Base-by-base conservation (phyloP, 2,797 vertebrate genomes). In the Spinus olivaceus region DNA sequence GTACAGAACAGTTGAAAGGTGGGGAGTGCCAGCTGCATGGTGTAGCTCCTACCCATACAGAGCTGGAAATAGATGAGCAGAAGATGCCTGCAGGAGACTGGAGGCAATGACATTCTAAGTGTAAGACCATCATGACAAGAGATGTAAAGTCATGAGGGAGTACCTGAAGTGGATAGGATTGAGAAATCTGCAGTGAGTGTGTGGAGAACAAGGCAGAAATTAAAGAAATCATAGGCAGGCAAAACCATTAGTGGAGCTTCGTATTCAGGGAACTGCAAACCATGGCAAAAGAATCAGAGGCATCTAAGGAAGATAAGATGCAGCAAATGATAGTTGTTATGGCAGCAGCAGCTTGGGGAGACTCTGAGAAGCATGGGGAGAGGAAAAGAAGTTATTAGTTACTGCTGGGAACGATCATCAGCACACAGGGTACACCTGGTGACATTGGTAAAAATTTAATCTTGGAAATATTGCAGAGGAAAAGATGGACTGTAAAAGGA, bases 291-390 rank as follows among this genome's bases (percentile, higher is more conserved):
- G 44, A 53, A 90, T 46, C 28, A 90, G 50, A 80, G n/a, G 39
- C 65, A 78, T 74, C 74, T 94, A 93, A 88, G 25, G 30, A 84
- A 92, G 63, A 8, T 47, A 94, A 89, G 49, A 60, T 81, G 81
- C 17, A 81, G 64, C 37, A 91, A 88, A 77, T 46, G 3, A 49
- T 30, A 50, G 53, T 80, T 87, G 46, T 76, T 92, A 91, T 67
- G 35, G 33, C 57, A 88, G 87, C 66, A 94, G 81, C 61, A 87
- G 61, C 41, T 50, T 81, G n/a, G 39, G 30, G 59, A 88, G 72
- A 69, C 54, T 73, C 63, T 81, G 41, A 76, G 60, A 33, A 72
- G 33, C 46, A 66, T n/a, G 54, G 51, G 27, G 77, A 88, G 59
- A 88, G 41, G 77, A 60, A 72, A 73, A 66, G 49, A 47, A 85